Evolutionary conservation across 2,113 vertebrate genomes (phyloP), one percentile per base, ranked within the genome.

Genomic region (Trematocara marginatum): DNA sequence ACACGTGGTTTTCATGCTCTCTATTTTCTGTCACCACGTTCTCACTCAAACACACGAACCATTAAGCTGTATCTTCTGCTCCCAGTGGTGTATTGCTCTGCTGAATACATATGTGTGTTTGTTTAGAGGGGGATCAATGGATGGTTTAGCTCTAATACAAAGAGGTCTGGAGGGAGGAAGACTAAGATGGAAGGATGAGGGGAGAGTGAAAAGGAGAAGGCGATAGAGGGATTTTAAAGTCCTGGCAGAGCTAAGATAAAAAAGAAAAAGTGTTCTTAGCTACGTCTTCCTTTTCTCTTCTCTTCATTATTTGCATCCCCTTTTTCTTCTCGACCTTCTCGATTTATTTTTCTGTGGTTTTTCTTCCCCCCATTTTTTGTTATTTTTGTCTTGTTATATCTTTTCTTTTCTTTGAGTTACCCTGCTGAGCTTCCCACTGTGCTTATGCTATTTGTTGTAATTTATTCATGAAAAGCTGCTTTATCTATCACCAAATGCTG

Each of bases 51-150:
- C 31, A 86, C 40, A 40, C 1, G 4, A 49, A 61, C 78, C 80
- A 89, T 89, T 88, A 90, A 85, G 80, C 81, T 61, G 80, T 85
- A 80, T 81, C 54, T 90, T 59, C 26, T 66, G 79, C 76, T 90
- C 90, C 88, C 88, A 34, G 52, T 52, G 71, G 87, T 81, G 84
- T 84, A 11, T 76, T 66, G 90, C 87, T 78, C 90, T 54, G 31
- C 89, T 92, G 93, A 93, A 93, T 94, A 92, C 92, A 86, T 91
- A 93, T 88, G 83, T 85, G 86, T 89, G 87, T 93, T 88, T 93
- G 92, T 93, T 92, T 92, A 89, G 87, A 84, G 85, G 38, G 47
- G 85, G 90, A 92, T 93, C 90, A 91, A 92, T 92, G 91, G 59
- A 40, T 2, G 79, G 84, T 91, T 93, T 83, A 87, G 84, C 88